These are phyloP conservation scores for Cottoperca gobio DNA, from an alignment of 2,797 vertebrate species.

Conservation along the genomic window DNA sequence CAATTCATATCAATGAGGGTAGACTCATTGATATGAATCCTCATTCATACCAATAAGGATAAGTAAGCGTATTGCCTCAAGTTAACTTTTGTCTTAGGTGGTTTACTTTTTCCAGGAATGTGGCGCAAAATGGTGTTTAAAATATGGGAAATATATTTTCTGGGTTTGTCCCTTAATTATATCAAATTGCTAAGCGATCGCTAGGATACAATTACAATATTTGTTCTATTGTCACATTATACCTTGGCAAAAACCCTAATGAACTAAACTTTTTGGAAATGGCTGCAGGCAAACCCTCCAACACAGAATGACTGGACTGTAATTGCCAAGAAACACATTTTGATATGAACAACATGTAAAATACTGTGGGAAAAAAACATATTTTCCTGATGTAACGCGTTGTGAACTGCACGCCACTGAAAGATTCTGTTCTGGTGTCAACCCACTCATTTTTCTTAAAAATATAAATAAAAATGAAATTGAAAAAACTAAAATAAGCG, in stretches of 20 bases:
- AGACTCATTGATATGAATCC: not conserved
- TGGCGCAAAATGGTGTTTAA: not conserved
- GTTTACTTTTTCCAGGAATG: not conserved
- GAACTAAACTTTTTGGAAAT: not conserved
- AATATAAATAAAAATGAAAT: not conserved
- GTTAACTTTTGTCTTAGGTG: not conserved
- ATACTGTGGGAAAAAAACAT: not conserved
- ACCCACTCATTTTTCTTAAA: not conserved
- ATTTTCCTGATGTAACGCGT: not conserved
- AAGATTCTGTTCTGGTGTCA: not conserved
- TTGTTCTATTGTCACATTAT: not conserved
- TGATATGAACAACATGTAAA: not conserved
- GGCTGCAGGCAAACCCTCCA: slow-evolving; percentile 12
- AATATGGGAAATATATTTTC: not conserved
- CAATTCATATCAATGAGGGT: not conserved
- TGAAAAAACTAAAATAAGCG: not conserved
- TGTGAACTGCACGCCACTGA: not conserved
- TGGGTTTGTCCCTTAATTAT: not conserved
- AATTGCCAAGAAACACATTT: not conserved
- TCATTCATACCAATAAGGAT: not conserved
- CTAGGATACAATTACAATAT: not conserved
- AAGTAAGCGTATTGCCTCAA: not conserved
- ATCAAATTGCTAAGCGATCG: not conserved
- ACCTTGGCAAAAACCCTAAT: not conserved
- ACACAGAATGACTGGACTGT: not conserved